These are phyloP conservation scores for Porites cylindrica DNA, from an alignment of 92 coral and sea anemone genomes.

Conservation along the genomic window DNA sequence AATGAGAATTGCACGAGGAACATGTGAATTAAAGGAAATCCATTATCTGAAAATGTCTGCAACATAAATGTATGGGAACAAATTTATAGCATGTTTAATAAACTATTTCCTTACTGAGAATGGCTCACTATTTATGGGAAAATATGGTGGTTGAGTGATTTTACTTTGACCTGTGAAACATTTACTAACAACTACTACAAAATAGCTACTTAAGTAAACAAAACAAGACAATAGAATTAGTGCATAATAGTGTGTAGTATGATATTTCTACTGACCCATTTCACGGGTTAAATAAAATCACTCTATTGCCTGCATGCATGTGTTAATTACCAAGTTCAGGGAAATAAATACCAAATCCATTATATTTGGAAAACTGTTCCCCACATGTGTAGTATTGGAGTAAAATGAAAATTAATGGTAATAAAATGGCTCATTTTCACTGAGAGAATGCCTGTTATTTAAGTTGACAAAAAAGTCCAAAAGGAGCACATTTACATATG, in stretches of 20 bases:
- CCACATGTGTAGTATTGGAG: too few relatives aligned
- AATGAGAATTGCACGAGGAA: background rate
- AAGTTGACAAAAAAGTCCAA: too few relatives aligned
- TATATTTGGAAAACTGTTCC: slow-evolving; percentile 4
- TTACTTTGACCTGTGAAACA: background rate
- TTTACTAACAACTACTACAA: slow-evolving; percentile 6
- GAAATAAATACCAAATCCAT: slow-evolving; percentile 5
- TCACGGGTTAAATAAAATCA: too few relatives aligned
- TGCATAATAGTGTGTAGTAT: too few relatives aligned
- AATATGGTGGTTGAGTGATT: background rate
- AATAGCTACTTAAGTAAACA: background rate
- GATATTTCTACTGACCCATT: too few relatives aligned
- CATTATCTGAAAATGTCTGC: background rate
- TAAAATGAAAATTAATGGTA: too few relatives aligned
- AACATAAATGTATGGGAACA: background rate
- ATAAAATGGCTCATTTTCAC: too few relatives aligned
- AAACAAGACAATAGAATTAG: too few relatives aligned
- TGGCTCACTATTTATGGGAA: background rate
- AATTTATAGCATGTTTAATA: background rate
- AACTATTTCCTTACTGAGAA: background rate
- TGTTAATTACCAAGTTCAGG: slow-evolving; percentile 9
- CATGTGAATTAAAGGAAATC: background rate
- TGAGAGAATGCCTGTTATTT: too few relatives aligned
- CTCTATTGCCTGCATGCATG: background rate
- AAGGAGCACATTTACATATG: too few relatives aligned